phyloP scores from a whole-genome alignment of 2,888 invertebrate genomes.

The Perdita meconis region DNA sequence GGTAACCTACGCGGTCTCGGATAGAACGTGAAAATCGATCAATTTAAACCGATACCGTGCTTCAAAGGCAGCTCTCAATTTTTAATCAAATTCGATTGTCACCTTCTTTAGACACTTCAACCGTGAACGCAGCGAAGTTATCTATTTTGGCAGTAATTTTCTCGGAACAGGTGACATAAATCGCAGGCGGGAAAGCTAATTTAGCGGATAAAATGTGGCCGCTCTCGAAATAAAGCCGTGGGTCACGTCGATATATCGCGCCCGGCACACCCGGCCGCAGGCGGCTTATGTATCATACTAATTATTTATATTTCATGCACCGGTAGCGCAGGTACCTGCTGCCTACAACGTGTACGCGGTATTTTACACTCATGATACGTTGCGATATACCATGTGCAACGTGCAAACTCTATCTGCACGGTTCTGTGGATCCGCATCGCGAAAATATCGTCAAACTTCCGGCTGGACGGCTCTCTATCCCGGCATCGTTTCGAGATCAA shows the following conservation, averaged over 20 bases:
- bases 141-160: slow-evolving; percentile 72
- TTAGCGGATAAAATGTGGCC: slow-evolving; percentile 78
- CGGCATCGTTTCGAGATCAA: slow-evolving; percentile 8
- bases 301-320: slow-evolving; percentile 80
- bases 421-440: slow-evolving; percentile 30
- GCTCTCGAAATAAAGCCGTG: slow-evolving; percentile 78
- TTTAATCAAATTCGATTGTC: not conserved
- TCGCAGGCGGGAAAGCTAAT: slow-evolving; percentile 76
- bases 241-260: slow-evolving; percentile 76
- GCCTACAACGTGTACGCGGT: slow-evolving; percentile 66
- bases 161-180: slow-evolving; percentile 74
- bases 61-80: too few species aligned
- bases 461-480: slow-evolving; percentile 33
- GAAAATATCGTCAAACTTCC: slow-evolving; percentile 57
- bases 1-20: too few species aligned
- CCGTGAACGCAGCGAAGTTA: slow-evolving; percentile 55
- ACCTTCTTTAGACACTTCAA: slow-evolving; percentile 5
- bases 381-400: slow-evolving; percentile 51
- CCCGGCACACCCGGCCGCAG: slow-evolving; percentile 65
- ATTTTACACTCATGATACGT: slow-evolving; percentile 71
- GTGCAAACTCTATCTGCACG: slow-evolving; percentile 40
- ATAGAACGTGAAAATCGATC: too few species aligned
- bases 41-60: too few species aligned
- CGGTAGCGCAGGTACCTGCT: slow-evolving; percentile 63
- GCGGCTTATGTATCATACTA: slow-evolving; percentile 77